Evolutionary conservation across 2,797 vertebrate genomes (phyloP).

Genomic region (Rhadinocentrus ornatus): DNA sequence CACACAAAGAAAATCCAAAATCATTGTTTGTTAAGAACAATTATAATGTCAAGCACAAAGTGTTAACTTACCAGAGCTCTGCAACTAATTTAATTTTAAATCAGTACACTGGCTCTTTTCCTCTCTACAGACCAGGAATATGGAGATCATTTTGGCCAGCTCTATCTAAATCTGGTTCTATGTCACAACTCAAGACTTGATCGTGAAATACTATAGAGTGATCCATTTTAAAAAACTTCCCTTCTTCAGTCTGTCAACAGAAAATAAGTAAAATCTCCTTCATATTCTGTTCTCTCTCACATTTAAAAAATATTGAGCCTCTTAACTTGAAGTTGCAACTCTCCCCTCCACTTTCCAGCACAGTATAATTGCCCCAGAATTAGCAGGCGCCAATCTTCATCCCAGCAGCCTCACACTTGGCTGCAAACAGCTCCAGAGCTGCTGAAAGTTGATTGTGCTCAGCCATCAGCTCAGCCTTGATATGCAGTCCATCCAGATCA

Average conservation of each 20-base stretch:
- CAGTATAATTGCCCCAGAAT: neutral
- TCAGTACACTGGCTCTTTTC: too few relatives aligned
- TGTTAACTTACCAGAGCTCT: neutral
- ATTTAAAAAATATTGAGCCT: neutral
- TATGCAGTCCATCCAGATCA: neutral
- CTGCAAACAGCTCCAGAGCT: neutral
- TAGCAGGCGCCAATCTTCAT: neutral
- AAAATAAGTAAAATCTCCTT: neutral
- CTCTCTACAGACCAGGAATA: neutral
- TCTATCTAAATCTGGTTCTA: too few relatives aligned
- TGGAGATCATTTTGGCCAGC: neutral
- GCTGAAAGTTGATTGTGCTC: neutral
- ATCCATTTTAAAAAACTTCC: too few relatives aligned
- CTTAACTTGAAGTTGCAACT: too few relatives aligned
- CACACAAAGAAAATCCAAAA: constrained; percentile 3
- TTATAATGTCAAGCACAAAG: neutral
- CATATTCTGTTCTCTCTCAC: neutral
- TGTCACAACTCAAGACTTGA: too few relatives aligned
- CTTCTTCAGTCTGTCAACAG: neutral
- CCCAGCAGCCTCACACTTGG: neutral
- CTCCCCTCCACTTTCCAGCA: neutral
- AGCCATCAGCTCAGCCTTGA: neutral
- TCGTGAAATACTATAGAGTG: too few relatives aligned
- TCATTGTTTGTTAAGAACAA: neutral
- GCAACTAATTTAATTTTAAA: neutral